phyloP scores from a whole-genome alignment of 2,888 invertebrate genomes.

The Chrysopilus asiliformis region DNA sequence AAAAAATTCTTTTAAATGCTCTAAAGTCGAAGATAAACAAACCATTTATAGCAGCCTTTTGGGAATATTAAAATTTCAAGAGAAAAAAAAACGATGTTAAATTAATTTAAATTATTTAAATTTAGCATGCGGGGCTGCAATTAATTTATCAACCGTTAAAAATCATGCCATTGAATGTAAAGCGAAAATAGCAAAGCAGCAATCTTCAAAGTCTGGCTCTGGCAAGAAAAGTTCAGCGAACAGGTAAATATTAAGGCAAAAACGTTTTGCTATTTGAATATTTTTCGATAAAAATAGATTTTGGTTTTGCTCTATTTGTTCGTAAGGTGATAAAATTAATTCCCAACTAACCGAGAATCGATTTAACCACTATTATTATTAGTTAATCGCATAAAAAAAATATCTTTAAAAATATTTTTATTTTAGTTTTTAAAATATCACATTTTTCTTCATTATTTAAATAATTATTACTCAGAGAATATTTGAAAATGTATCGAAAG shows the following conservation, averaged over 20 bases:
- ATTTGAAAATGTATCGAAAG: no score
- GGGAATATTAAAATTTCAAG: not conserved
- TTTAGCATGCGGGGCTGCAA: constrained; percentile 76
- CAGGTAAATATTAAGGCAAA: constrained; percentile 16
- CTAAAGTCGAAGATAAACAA: not conserved
- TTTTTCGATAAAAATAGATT: not conserved
- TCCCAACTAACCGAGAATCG: no score
- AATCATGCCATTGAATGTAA: constrained; percentile 77
- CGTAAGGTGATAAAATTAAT: no score
- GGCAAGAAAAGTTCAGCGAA: constrained; percentile 21
- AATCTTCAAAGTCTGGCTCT: constrained; percentile 19
- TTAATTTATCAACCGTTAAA: constrained; percentile 78
- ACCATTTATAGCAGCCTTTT: not conserved
- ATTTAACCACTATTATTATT: no score
- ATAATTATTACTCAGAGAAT: no score
- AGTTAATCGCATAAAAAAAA: no score
- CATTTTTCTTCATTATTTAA: no score
- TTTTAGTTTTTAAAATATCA: no score
- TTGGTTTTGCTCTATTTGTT: no score
- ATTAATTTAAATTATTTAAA: constrained; percentile 16
- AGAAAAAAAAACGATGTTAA: not conserved
- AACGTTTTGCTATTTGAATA: not conserved
- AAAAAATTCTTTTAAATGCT: not conserved
- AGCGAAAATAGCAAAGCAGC: constrained; percentile 21
- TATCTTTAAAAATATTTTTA: no score